A percentile compares a stretch with the other conserved stretches of the same genome.
Conservation (phyloP, 2,113 vertebrate species). For the Carassius carassius region DNA sequence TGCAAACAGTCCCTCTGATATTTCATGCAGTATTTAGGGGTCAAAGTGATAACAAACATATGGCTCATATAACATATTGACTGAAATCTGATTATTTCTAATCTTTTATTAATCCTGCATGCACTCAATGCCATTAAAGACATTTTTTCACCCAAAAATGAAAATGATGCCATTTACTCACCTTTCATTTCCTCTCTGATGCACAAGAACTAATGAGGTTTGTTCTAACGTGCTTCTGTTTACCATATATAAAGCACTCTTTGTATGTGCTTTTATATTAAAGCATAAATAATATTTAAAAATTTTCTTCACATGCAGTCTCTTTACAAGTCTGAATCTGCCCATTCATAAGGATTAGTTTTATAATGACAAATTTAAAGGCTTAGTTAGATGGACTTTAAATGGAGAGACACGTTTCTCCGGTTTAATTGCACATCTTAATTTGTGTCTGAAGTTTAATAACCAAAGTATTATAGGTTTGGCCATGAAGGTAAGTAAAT, state of each 20-base stretch:
- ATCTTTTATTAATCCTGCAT: slow-evolving; percentile 1
- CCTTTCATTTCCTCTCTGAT: neutral
- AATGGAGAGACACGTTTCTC: neutral
- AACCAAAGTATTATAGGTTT: neutral
- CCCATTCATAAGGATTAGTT: neutral
- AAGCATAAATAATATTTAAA: no score
- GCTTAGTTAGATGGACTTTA: neutral
- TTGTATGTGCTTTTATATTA: no score
- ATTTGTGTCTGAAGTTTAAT: neutral
- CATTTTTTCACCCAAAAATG: neutral
- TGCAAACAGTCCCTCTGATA: neutral
- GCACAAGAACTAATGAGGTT: neutral
- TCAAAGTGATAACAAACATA: neutral
- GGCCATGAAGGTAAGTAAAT: no score
- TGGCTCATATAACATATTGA: neutral
- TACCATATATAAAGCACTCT: no score
- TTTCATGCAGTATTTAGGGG: neutral
- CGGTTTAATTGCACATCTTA: neutral
- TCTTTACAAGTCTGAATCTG: no score
- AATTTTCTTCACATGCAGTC: no score
- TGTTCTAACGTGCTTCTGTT: neutral
- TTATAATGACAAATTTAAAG: neutral
- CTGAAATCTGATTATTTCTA: neutral
- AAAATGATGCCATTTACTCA: neutral
- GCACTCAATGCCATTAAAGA: neutral